These are phyloP conservation scores for Thunnus albacares DNA, from an alignment of 2,797 vertebrate genomes.

Conservation along the genomic window DNA sequence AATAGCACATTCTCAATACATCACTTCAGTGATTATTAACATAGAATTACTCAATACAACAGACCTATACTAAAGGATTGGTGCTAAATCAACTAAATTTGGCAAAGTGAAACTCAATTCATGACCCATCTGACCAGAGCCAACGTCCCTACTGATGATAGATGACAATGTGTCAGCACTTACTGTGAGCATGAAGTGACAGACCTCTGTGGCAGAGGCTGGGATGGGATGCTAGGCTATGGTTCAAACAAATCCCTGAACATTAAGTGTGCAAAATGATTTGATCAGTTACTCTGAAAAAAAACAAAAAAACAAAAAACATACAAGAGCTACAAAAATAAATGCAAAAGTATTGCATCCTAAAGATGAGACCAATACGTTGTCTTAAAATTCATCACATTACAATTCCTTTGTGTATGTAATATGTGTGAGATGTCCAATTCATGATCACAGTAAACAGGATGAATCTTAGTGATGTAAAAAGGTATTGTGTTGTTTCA, in stretches of 20 bases:
- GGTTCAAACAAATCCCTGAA: constrained; percentile 85
- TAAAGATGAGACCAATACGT: constrained; percentile 28
- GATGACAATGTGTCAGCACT: constrained; percentile 58
- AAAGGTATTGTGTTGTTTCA: constrained; percentile 77
- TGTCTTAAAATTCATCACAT: constrained; percentile 50
- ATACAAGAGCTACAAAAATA: constrained; percentile 68
- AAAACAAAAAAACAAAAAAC: constrained; percentile 30
- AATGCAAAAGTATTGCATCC: constrained; percentile 48
- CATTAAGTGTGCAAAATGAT: constrained; percentile 85
- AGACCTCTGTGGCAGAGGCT: constrained; percentile 40
- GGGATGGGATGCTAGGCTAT: constrained; percentile 50
- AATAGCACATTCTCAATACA: constrained; percentile 87
- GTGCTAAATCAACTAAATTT: constrained; percentile 75
- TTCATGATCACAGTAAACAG: constrained; percentile 78
- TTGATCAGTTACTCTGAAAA: constrained; percentile 69
- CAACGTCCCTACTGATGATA: constrained; percentile 37
- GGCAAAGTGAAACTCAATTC: constrained; percentile 79
- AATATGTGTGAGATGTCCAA: constrained; percentile 56
- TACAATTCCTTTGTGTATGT: constrained; percentile 49
- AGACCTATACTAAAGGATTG: constrained; percentile 59
- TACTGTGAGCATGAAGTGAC: constrained; percentile 69
- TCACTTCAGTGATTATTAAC: constrained; percentile 83
- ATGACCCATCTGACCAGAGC: constrained; percentile 72
- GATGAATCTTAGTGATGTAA: constrained; percentile 63
- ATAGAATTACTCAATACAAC: constrained; percentile 69